Evolutionary conservation across 2,797 vertebrate genomes (phyloP), one percentile per base, ranked within the genome.

Genomic region (Glyptemys insculpta): DNA sequence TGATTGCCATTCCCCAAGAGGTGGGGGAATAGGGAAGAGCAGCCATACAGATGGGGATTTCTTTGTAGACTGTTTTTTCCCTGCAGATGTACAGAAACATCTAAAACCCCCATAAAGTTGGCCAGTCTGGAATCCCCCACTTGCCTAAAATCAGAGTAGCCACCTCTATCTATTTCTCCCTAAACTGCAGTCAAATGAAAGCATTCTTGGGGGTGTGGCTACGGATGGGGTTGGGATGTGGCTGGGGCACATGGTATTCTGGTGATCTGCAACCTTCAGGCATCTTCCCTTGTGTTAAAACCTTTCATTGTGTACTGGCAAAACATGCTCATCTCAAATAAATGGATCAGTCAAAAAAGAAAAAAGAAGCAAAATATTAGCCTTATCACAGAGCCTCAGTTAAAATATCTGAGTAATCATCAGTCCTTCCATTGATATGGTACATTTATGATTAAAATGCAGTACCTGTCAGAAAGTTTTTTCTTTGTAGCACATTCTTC

Each of bases 101-200:
- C 14, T 78, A 23, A 37, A 72, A 72, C 12, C 19, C 8, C 5
- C 5, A 0, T 0, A 25, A 1, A 25, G 12, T 0, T 74, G 44
- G 76, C 31, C 52, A 50, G 34, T 11, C 4, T 86, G 83, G 92
- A 88, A 89, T 76, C 16, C 29, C 65, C 83, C 1, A 3, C 49
- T 79, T 8, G 0, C 29, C 0, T 25, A 18, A 41, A 78, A 12
- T 47, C 19, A 74, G 2, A 18, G 3, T 59, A 49, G 12, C 47
- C 16, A 23, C 89, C 3, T 29, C 6, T 21, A 2, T 79, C 0
- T 4, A 14, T 3, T 86, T 31, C 72, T 93, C 12, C 15, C 27
- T 5, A 68, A 68, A 37, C 65, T 68, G n/a, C 18, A 68, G n/a
- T 37, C 65, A 68, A 37, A 37, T 68, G 19, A 68, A 21, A 68